Base-by-base conservation (phyloP, 2,113 vertebrate species). In the Entelurus aequoreus region DNA sequence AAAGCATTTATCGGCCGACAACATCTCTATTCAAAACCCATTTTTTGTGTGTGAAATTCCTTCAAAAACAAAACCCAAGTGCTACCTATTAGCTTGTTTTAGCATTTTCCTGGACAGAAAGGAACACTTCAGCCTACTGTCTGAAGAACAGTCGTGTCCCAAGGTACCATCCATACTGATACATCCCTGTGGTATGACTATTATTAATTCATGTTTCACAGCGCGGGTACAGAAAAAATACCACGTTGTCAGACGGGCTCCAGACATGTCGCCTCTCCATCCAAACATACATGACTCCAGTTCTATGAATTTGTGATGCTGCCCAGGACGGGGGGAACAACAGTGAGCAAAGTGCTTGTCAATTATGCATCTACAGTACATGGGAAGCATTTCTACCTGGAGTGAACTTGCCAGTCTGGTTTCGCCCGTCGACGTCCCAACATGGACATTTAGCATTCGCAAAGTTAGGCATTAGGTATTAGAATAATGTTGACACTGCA, bases 331-430 rank as follows among this genome's bases (percentile, higher is more conserved):
- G 72, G 36, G 77, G 56, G 70, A 75, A 71, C 71, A 71, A 72
- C 73, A 57, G 66, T 28, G 68, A 15, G 52, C 67, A 76, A 78
- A 82, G 80, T 78, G 79, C 54, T 71, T 40, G 66, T 88, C 66
- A 84, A 87, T 88, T 78, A 88, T 88, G 79, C 54, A 87, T 82
- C 57, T 65, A 54, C 61, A 64, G 65, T 71, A 79, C 59, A 59
- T 56, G 38, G 59, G 59, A 38, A 59, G 63, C 71, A 63, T 46
- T 62, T 74, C 53, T 70, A 71, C 65, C 75, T 75, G 36, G 58
- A 54, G 69, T 85, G 71, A 77, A 75, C 62, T 5, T 36, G 42
- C 65, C 56, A 35, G 54, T 55, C 62, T 63, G 65, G 38, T 60
- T 68, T 81, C 66, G 80, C 71, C 63, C 63, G 54, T 78, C 37